Conservation (phyloP, 2,113 vertebrate species). For the Cyanoderma ruficeps region DNA sequence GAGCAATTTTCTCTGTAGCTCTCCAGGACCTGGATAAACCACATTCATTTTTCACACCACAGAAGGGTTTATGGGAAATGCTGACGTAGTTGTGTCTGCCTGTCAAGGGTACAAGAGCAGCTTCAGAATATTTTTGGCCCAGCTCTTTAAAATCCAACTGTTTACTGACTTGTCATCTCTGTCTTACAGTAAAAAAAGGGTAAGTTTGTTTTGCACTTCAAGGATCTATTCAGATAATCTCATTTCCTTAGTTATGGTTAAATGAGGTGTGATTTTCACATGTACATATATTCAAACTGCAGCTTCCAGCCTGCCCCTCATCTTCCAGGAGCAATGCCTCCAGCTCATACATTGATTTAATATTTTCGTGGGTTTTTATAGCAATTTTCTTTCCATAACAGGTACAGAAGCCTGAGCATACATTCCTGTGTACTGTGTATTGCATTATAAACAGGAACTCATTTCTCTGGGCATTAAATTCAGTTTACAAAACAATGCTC, state of each 20-base stretch:
- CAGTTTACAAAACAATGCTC: constrained; percentile 1
- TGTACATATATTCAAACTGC: not conserved
- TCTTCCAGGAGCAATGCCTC: not conserved
- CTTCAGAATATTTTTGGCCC: not conserved
- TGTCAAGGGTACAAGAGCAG: not conserved
- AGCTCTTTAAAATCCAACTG: not conserved
- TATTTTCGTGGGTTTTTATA: not conserved
- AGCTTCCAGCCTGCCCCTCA: not conserved
- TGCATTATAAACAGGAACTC: not conserved
- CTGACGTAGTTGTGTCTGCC: not conserved
- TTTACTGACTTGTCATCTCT: not conserved
- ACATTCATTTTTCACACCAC: not conserved
- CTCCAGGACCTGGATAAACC: not conserved
- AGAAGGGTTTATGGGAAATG: not conserved
- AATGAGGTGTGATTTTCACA: not conserved
- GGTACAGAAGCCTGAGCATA: not conserved
- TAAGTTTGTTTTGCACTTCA: not conserved
- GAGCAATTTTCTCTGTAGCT: not conserved
- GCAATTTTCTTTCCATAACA: not conserved
- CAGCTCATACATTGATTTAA: not conserved
- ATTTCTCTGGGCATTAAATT: not conserved
- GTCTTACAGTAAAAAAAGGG: not conserved
- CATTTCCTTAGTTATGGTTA: not conserved
- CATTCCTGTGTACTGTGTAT: not conserved
- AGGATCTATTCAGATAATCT: not conserved